phyloP scores from a whole-genome alignment of 37 sponge, comb jelly and placozoan genomes.

The Aphrocallistes beatrix region DNA sequence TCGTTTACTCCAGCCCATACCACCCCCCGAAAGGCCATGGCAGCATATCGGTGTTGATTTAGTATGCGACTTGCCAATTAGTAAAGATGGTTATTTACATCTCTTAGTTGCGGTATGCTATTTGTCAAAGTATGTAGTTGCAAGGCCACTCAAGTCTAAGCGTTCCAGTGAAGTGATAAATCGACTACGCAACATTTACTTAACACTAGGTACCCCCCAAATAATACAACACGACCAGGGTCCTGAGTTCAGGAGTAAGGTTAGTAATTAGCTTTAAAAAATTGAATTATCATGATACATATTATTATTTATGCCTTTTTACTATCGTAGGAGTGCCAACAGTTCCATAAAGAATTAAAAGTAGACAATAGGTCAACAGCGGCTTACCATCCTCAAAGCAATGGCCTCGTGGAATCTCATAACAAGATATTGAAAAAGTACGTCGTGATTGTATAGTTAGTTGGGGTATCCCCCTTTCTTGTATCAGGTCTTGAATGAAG shows the following conservation, averaged over 20 bases:
- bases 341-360: not conserved
- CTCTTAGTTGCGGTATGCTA: not conserved
- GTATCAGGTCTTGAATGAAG: too few species aligned
- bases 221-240: not conserved
- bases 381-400: conserved; percentile 6
- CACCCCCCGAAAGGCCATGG: not conserved
- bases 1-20: conserved; percentile 3
- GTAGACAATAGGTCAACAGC: conserved; percentile 3
- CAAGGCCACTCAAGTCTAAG: conserved; percentile 18
- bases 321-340: not conserved
- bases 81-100: not conserved
- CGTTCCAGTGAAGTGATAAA: not conserved
- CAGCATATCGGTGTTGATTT: not conserved
- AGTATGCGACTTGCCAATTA: not conserved
- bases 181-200: not conserved
- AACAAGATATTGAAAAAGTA: too few species aligned
- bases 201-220: not conserved
- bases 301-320: not conserved
- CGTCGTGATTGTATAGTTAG: too few species aligned
- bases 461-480: too few species aligned
- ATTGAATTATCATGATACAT: too few species aligned
- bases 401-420: not conserved
- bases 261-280: too few species aligned
- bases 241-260: not conserved
- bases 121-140: not conserved